These are phyloP conservation scores for Drosophila biarmipes DNA, from an alignment of 1,140 invertebrate genomes.

Conservation along the genomic window DNA sequence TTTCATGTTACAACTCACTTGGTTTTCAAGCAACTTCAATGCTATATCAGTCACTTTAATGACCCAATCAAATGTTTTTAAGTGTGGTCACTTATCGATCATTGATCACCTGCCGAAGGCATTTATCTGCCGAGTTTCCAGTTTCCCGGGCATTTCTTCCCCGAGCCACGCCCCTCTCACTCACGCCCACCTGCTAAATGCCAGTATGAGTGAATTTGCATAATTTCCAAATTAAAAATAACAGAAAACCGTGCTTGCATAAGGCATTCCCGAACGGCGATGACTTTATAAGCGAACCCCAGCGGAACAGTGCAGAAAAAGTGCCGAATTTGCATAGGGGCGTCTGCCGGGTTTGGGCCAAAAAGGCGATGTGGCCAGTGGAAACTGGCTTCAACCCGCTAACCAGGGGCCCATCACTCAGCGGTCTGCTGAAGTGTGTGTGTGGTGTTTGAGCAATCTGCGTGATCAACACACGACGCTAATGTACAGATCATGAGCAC, in stretches of 20 bases:
- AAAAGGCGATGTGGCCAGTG: constrained; percentile 12
- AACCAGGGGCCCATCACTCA: constrained; percentile 58
- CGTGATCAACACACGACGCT: constrained; percentile 80
- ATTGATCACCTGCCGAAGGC: constrained; percentile 19
- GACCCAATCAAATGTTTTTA: constrained; percentile 7
- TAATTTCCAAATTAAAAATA: constrained; percentile 75
- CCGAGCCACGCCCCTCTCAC: constrained; percentile 56
- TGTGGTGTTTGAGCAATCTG: constrained; percentile 66
- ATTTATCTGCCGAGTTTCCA: constrained; percentile 11
- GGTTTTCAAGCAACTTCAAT: neutral
- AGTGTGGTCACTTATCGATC: constrained; percentile 30
- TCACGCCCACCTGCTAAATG: constrained; percentile 62
- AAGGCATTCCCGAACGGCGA: constrained; percentile 73
- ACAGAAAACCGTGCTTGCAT: constrained; percentile 69
- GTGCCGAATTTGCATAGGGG: constrained; percentile 49
- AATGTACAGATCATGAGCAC: constrained; percentile 82
- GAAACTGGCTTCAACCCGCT: constrained; percentile 58
- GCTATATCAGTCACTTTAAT: neutral
- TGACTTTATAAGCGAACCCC: constrained; percentile 64
- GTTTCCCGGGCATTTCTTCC: constrained; percentile 29
- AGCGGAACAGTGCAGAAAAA: constrained; percentile 24
- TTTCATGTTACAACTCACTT: too few relatives aligned
- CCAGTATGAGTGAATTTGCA: constrained; percentile 57
- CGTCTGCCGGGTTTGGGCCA: constrained; percentile 23
- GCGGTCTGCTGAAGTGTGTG: constrained; percentile 32